Evolutionary conservation across 2,797 vertebrate genomes (phyloP).

Genomic region (Channa striata): DNA sequence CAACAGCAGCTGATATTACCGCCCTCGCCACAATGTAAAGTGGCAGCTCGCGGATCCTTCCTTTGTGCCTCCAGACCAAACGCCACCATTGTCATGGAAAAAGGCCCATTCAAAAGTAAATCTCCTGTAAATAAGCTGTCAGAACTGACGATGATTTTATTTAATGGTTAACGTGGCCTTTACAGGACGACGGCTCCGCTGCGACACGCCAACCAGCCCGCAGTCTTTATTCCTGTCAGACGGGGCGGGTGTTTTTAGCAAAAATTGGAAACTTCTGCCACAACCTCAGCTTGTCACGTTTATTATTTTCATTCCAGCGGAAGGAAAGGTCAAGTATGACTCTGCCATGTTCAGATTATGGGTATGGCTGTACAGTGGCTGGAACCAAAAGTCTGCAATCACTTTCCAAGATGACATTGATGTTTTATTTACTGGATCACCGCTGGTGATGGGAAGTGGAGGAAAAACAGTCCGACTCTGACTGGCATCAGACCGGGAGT

Average conservation of each 20-base stretch:
- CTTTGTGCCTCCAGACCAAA: slow-evolving; percentile 47
- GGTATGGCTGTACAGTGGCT: background rate
- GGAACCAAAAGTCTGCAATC: slow-evolving; percentile 26
- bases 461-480: background rate
- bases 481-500: background rate
- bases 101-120: slow-evolving; percentile 22
- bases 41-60: slow-evolving; percentile 48
- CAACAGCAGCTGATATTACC: slow-evolving; percentile 43
- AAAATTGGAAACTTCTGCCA: slow-evolving; percentile 46
- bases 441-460: background rate
- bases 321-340: slow-evolving; percentile 39
- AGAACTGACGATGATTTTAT: slow-evolving; percentile 56
- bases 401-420: slow-evolving; percentile 26
- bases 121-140: slow-evolving; percentile 44
- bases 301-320: slow-evolving; percentile 29
- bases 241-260: slow-evolving; percentile 22
- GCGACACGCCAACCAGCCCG: slow-evolving; percentile 46
- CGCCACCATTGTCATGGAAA: slow-evolving; percentile 18
- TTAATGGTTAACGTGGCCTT: slow-evolving; percentile 56
- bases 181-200: slow-evolving; percentile 29
- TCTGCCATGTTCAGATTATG: slow-evolving; percentile 16
- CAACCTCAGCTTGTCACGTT: slow-evolving; percentile 44
- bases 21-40: slow-evolving; percentile 27
- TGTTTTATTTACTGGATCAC: slow-evolving; percentile 33
- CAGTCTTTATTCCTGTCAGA: slow-evolving; percentile 48